These are phyloP conservation scores for Lagria hirta DNA, from an alignment of 2,888 invertebrate species.

Conservation along the genomic window DNA sequence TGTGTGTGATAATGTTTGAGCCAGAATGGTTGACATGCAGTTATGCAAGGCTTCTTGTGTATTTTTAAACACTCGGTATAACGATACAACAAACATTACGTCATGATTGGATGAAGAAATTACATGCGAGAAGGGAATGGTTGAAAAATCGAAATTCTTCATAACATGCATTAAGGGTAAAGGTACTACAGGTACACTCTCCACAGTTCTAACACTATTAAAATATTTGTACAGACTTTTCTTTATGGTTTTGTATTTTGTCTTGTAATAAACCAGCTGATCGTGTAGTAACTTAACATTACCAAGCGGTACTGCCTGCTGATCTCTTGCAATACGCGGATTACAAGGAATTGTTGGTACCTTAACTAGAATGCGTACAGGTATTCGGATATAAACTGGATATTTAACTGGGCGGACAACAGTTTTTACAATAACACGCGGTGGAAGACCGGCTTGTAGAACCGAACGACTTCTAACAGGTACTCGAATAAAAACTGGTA, in stretches of 20 bases:
- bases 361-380: neutral
- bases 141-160: conserved; percentile 18
- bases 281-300: too few species aligned
- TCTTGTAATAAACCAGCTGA: too few species aligned
- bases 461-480: too few species aligned
- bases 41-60: conserved; percentile 33
- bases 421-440: conserved; percentile 5
- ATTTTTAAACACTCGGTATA: conserved; percentile 23
- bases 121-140: conserved; percentile 11
- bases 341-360: too few species aligned
- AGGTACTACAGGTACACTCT: conserved; percentile 22
- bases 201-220: too few species aligned
- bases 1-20: conserved; percentile 24
- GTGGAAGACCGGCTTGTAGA: too few species aligned
- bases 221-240: too few species aligned
- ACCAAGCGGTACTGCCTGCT: too few species aligned
- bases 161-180: conserved; percentile 28
- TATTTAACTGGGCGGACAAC: neutral
- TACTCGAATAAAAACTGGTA: too few species aligned
- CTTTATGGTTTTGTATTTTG: neutral
- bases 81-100: conserved; percentile 7
- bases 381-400: neutral
- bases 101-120: neutral
- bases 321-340: too few species aligned
- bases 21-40: conserved; percentile 32